phyloP scores from a whole-genome alignment of 2,888 invertebrate species.

The Lycocerus yunnanus region DNA sequence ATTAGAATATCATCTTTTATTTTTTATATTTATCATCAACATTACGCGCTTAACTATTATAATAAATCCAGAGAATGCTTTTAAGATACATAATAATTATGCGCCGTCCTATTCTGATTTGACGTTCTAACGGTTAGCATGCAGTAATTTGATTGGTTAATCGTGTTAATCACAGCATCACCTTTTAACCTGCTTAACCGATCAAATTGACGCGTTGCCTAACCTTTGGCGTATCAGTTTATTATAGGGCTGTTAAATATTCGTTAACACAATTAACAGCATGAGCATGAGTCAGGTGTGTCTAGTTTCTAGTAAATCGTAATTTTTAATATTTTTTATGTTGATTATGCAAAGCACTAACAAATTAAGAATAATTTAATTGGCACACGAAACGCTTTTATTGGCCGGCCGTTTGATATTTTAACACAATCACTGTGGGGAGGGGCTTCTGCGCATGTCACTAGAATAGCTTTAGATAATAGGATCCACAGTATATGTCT shows the following conservation, averaged over 20 bases:
- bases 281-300: slow-evolving; percentile 18
- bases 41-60: slow-evolving; percentile 30
- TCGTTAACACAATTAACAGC: slow-evolving; percentile 26
- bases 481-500: too few species aligned
- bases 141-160: not conserved
- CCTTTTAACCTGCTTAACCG: not conserved
- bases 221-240: not conserved
- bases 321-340: not conserved
- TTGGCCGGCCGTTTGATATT: not conserved
- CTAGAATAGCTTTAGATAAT: slow-evolving; percentile 16
- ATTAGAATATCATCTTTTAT: slow-evolving; percentile 18
- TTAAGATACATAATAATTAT: slow-evolving; percentile 47
- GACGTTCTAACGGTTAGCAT: not conserved
- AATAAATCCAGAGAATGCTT: slow-evolving; percentile 53
- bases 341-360: not conserved
- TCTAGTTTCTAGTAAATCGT: slow-evolving; percentile 4
- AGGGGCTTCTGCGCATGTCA: slow-evolving; percentile 26
- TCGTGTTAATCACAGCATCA: not conserved
- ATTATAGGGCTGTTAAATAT: not conserved
- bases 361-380: not conserved
- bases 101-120: too few species aligned
- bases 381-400: not conserved
- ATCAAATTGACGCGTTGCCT: not conserved
- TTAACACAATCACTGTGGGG: not conserved
- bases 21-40: slow-evolving; percentile 24